A percentile compares a stretch with the other conserved stretches of the same genome.
Conservation (phyloP, 2,113 vertebrate genomes). For the Penelope pileata region DNA sequence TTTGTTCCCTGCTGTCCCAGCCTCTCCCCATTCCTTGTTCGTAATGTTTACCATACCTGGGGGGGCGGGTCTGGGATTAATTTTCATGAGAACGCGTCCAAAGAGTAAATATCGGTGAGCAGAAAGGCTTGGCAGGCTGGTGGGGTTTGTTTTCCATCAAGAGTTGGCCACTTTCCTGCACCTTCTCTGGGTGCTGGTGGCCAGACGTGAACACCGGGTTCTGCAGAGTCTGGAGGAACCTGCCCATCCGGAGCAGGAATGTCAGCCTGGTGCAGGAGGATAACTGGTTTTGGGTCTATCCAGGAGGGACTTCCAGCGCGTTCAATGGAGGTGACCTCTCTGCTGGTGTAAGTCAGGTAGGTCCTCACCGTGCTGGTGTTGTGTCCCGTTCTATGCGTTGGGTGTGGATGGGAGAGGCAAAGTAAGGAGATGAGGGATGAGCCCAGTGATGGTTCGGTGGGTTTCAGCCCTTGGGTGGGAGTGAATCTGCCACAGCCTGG, state of each 20-base stretch:
- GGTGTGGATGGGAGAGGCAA: background rate
- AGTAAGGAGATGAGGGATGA: background rate
- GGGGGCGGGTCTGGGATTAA: constrained; percentile 26
- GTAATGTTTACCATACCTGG: constrained; percentile 20
- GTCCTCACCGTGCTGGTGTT: background rate
- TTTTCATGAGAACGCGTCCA: constrained; percentile 1
- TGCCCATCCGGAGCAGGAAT: background rate
- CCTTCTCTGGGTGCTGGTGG: background rate
- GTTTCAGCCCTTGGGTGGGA: background rate
- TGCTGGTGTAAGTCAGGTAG: background rate
- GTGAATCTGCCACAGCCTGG: background rate
- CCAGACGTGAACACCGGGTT: background rate
- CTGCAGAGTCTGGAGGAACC: background rate
- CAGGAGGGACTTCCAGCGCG: background rate
- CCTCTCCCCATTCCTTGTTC: constrained; percentile 43
- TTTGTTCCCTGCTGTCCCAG: background rate
- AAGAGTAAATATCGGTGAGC: constrained; percentile 2
- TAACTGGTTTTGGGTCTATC: background rate
- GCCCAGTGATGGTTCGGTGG: background rate
- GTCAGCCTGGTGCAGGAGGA: fast-evolving
- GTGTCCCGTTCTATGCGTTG: background rate
- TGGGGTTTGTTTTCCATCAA: background rate
- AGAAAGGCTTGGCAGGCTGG: background rate
- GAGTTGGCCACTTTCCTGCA: background rate
- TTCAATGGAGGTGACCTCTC: background rate